Percentiles rank a stretch among this genome's conserved stretches.
phyloP scores from a whole-genome alignment of 2,113 vertebrate genomes.

The Clarias gariepinus region DNA sequence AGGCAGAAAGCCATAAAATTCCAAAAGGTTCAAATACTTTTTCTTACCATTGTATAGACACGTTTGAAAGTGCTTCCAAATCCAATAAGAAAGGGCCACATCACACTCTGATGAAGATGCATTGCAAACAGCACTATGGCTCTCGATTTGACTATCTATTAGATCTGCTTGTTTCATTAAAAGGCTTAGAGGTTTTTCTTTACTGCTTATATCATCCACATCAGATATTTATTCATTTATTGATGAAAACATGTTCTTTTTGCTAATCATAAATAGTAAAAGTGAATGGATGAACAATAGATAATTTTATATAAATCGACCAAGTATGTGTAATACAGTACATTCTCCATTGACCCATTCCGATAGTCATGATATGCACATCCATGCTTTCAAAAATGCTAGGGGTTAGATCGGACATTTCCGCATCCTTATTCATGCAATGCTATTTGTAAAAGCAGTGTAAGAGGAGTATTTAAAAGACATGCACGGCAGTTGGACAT shows the following conservation, averaged over 20 bases:
- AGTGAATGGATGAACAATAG: not conserved
- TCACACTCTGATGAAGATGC: no score
- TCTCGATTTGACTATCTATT: no score
- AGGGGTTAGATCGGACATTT: not conserved
- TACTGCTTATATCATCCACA: not conserved
- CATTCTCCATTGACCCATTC: no score
- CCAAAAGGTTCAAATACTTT: no score
- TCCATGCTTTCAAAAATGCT: not conserved
- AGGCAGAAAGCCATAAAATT: no score
- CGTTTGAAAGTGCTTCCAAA: no score
- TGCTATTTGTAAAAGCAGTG: constrained; percentile 22
- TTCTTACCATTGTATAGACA: no score
- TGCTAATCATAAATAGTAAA: not conserved
- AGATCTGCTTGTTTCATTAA: no score
- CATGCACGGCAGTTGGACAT: not conserved
- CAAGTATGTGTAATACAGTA: not conserved
- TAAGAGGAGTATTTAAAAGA: constrained; percentile 16
- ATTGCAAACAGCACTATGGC: no score
- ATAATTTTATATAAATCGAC: not conserved
- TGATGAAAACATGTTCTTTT: not conserved
- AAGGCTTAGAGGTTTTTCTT: no score
- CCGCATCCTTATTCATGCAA: constrained; percentile 60
- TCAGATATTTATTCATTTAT: not conserved
- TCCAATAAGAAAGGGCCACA: no score
- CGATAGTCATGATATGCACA: constrained; percentile 5